phyloP scores from a whole-genome alignment of 2,113 vertebrate genomes.

The Protobothrops flavoviridis region DNA sequence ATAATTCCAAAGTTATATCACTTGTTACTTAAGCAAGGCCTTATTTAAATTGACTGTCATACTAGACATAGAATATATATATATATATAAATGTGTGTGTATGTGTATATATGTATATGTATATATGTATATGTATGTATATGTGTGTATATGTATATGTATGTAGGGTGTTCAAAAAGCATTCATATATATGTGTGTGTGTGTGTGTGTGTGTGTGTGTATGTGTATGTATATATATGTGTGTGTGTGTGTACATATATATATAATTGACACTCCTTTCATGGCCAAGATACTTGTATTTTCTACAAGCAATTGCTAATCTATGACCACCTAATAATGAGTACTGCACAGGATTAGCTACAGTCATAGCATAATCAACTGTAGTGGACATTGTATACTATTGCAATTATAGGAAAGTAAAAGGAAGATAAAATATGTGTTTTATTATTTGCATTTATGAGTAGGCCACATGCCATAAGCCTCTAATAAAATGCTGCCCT shows the following conservation, averaged over 20 bases:
- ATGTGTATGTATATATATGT: too few species aligned
- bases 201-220: accelerated
- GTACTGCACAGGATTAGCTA: neutral
- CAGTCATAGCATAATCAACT: neutral
- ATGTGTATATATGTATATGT: too few species aligned
- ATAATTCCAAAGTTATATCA: neutral
- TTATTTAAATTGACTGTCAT: neutral
- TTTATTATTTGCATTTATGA: neutral
- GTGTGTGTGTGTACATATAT: too few species aligned
- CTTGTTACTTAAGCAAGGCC: neutral
- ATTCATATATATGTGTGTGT: too few species aligned
- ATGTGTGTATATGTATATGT: too few species aligned
- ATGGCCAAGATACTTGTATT: neutral
- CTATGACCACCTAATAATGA: neutral
- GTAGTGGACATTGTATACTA: neutral
- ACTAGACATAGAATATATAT: too few species aligned
- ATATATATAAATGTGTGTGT: too few species aligned
- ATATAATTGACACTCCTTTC: neutral
- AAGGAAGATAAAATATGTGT: neutral
- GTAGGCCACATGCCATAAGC: neutral
- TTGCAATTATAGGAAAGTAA: neutral
- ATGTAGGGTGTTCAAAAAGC: too few species aligned
- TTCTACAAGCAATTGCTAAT: neutral
- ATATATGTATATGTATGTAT: too few species aligned
- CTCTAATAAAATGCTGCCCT: neutral